These are phyloP conservation scores for Ciona savignyi DNA, from an alignment of 23 tunicate species.

Conservation along the genomic window DNA sequence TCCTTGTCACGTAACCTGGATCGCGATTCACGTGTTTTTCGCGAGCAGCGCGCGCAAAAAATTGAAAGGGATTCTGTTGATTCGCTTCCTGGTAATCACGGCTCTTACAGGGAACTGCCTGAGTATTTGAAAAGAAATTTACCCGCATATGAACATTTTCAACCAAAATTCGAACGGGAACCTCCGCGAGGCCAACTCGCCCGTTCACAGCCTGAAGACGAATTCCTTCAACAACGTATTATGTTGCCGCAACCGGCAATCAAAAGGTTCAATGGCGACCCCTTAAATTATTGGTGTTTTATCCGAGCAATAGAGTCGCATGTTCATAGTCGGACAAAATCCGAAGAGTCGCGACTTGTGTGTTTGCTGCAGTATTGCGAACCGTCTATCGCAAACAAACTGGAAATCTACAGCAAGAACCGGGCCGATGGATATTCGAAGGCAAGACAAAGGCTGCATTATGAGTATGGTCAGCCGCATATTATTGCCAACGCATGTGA, in stretches of 20 bases:
- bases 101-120: no score
- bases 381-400: background rate
- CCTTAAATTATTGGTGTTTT: slow-evolving; percentile 2
- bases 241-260: slow-evolving; percentile 3
- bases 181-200: no score
- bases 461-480: slow-evolving; percentile 11
- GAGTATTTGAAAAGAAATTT: no score
- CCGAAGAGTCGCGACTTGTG: slow-evolving; percentile 5
- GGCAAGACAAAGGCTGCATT: slow-evolving; percentile 6
- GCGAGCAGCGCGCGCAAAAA: no score
- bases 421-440: background rate
- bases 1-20: no score
- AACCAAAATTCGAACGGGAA: no score
- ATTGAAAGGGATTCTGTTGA: no score
- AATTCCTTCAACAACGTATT: background rate
- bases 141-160: no score
- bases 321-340: background rate
- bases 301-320: slow-evolving; percentile 2
- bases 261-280: slow-evolving; percentile 4
- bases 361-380: slow-evolving; percentile 9
- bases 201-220: background rate
- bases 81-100: no score
- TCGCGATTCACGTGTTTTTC: no score
- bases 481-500: slow-evolving; percentile 9
- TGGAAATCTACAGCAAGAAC: slow-evolving; percentile 5